Percentiles rank a stretch among this genome's conserved stretches.
phyloP scores from a whole-genome alignment of 2,888 invertebrate genomes.

The Scaptomyza flava region DNA sequence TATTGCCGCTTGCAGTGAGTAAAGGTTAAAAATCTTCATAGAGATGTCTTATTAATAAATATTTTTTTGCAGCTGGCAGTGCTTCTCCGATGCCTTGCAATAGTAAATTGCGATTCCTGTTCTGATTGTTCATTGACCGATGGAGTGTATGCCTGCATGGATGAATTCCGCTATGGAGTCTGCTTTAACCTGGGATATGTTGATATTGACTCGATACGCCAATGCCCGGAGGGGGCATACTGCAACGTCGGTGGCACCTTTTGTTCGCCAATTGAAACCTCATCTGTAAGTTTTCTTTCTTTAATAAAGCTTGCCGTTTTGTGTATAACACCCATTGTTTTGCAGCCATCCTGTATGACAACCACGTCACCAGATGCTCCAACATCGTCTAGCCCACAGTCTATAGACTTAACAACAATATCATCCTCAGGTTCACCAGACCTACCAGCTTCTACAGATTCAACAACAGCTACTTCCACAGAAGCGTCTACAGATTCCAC shows the following conservation, averaged over 20 bases:
- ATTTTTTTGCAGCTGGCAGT: slow-evolving; percentile 16
- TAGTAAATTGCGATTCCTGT: slow-evolving; percentile 27
- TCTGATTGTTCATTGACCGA: slow-evolving; percentile 48
- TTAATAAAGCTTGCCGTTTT: neutral
- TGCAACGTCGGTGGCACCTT: slow-evolving; percentile 39
- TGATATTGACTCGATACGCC: neutral
- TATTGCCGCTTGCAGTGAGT: slow-evolving; percentile 23
- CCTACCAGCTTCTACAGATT: neutral
- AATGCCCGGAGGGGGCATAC: slow-evolving; percentile 38
- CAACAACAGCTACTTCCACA: neutral
- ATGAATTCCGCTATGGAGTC: slow-evolving; percentile 53
- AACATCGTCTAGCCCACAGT: neutral
- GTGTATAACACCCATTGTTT: neutral
- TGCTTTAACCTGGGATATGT: slow-evolving; percentile 33
- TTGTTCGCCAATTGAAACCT: slow-evolving; percentile 42
- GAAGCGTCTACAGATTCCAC: slow-evolving; percentile 9
- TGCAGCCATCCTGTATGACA: slow-evolving; percentile 43
- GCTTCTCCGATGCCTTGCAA: slow-evolving; percentile 2
- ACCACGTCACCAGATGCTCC: slow-evolving; percentile 3
- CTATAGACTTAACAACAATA: slow-evolving; percentile 1
- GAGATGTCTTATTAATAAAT: too few relatives aligned
- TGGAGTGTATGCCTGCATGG: slow-evolving; percentile 50
- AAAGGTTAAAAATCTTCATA: neutral
- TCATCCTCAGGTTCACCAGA: neutral
- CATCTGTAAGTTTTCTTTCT: slow-evolving; percentile 32